phyloP scores from a whole-genome alignment of 2,888 invertebrate genomes.

The Limnephilus lunatus region DNA sequence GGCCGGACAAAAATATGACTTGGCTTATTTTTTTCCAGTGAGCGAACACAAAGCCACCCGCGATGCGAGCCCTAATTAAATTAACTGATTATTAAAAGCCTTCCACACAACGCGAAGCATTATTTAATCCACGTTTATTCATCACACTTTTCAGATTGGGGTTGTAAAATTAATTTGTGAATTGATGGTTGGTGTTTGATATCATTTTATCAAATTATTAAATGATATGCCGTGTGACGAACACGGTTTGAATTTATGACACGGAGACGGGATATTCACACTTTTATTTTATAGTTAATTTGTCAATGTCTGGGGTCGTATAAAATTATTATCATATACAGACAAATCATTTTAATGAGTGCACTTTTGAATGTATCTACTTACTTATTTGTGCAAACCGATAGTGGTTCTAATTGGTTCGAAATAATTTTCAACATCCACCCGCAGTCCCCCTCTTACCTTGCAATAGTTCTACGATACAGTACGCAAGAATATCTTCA shows the following conservation, averaged over 20 bases:
- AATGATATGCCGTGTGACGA: neutral
- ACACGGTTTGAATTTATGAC: neutral
- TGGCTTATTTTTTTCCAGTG: conserved; percentile 52
- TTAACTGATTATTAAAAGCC: conserved; percentile 60
- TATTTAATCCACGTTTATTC: conserved; percentile 54
- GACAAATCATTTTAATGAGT: too few species aligned
- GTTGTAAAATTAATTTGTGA: conserved; percentile 50
- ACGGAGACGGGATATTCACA: neutral
- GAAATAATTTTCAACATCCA: too few species aligned
- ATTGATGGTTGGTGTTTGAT: conserved; percentile 34
- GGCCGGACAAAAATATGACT: conserved; percentile 61
- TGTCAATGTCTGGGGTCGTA: neutral
- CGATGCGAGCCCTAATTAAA: conserved; percentile 59
- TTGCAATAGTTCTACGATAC: too few species aligned
- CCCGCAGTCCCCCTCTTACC: too few species aligned
- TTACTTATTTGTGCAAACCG: too few species aligned
- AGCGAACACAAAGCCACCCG: conserved; percentile 51
- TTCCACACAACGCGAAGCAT: conserved; percentile 19
- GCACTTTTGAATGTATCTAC: too few species aligned
- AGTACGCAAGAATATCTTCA: too few species aligned
- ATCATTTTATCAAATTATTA: neutral
- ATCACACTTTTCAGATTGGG: conserved; percentile 44
- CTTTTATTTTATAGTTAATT: neutral
- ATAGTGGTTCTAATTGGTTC: too few species aligned
- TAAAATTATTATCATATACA: neutral